Conservation (phyloP, 2,797 vertebrate species). For the Bradypus variegatus region DNA sequence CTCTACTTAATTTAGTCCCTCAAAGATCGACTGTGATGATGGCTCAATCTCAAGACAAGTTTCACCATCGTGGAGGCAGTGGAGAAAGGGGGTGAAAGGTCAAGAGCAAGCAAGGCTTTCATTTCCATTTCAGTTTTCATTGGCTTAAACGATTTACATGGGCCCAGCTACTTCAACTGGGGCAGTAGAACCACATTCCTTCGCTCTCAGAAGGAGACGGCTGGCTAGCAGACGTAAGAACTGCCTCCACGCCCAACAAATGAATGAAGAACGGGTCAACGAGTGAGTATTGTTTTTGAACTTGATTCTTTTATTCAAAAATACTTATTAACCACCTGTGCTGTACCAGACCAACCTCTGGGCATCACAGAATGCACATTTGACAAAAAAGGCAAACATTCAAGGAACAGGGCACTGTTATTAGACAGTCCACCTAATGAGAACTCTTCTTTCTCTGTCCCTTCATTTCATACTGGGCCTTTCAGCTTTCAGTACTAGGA, state of each 20-base stretch:
- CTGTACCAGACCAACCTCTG: no score
- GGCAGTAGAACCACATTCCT: background rate
- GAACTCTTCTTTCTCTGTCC: no score
- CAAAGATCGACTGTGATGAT: background rate
- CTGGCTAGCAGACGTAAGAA: rapidly evolving
- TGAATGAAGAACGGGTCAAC: background rate
- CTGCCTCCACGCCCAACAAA: background rate
- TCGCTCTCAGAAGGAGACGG: background rate
- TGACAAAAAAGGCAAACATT: background rate
- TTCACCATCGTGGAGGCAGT: background rate
- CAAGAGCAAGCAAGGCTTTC: no score
- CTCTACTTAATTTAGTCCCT: background rate
- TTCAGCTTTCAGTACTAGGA: background rate
- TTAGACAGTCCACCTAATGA: background rate
- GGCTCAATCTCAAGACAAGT: background rate
- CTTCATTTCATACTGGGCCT: background rate
- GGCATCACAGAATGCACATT: rapidly evolving
- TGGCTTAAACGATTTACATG: background rate
- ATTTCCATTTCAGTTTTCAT: background rate
- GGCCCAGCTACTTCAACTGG: rapidly evolving
- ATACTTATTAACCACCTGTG: background rate
- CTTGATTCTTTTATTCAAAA: background rate
- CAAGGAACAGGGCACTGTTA: no score
- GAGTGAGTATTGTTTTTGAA: background rate
- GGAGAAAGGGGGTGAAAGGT: background rate